Percentiles rank a stretch among this genome's conserved stretches.
Conservation (phyloP, 2,113 vertebrate genomes). For the Gymnogyps californianus region DNA sequence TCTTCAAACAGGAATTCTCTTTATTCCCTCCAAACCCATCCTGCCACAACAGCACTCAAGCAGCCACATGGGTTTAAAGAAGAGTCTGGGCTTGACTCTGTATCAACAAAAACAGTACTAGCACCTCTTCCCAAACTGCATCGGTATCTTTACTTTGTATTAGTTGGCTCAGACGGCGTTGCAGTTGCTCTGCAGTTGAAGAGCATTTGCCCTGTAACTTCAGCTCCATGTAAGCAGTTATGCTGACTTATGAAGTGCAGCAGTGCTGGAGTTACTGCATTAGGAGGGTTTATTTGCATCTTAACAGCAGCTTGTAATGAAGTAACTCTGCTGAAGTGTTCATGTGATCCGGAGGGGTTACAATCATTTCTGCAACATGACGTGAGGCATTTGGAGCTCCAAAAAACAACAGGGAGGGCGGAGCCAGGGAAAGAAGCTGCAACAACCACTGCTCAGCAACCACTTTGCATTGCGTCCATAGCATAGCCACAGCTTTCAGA, state of each 20-base stretch:
- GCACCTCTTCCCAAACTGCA: background rate
- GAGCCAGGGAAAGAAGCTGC: background rate
- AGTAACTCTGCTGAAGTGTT: slow-evolving; percentile 17
- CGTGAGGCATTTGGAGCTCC: background rate
- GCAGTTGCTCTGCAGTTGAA: slow-evolving; percentile 10
- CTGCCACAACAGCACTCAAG: background rate
- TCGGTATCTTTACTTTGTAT: accelerated
- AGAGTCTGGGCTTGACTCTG: background rate
- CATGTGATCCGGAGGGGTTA: slow-evolving; percentile 17
- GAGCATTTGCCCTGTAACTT: background rate
- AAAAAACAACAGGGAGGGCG: background rate
- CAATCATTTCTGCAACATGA: slow-evolving; percentile 44
- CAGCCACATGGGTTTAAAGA: background rate
- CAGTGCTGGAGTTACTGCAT: slow-evolving; percentile 21
- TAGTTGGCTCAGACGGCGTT: background rate
- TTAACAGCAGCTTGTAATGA: slow-evolving; percentile 21
- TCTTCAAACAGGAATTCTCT: background rate
- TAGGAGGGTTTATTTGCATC: slow-evolving; percentile 23
- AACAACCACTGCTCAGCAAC: background rate
- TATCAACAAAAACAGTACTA: background rate
- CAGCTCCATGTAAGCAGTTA: background rate
- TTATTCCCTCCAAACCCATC: background rate
- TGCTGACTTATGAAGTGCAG: slow-evolving; percentile 7
- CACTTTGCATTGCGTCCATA: accelerated
- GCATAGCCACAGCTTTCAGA: background rate